Percentiles rank a stretch among this genome's conserved stretches.
phyloP scores from a whole-genome alignment of 2,888 invertebrate genomes.

The Pinctada fucata region DNA sequence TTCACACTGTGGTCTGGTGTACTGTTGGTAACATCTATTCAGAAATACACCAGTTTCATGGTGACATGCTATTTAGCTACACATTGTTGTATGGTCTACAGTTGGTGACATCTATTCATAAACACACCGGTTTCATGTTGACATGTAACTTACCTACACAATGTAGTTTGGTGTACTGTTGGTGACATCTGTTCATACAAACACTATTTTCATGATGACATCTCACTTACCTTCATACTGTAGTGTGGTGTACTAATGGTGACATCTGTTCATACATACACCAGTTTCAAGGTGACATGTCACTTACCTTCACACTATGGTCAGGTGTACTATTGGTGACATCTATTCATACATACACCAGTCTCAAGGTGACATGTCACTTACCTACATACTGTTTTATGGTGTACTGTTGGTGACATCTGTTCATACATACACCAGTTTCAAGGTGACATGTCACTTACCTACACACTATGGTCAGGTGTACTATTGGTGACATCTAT shows the following conservation, averaged over 20 bases:
- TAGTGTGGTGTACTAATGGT: conserved; percentile 53
- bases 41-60: conserved; percentile 47
- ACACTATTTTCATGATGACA: no score
- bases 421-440: conserved; percentile 54
- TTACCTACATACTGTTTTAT: no score
- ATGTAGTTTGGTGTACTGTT: conserved; percentile 47
- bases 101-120: no score
- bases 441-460: conserved; percentile 48
- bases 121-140: no score
- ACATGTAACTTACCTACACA: conserved; percentile 41
- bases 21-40: conserved; percentile 30
- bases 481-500: conserved; percentile 55
- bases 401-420: conserved; percentile 49
- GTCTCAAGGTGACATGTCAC: conserved; percentile 56
- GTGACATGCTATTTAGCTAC: conserved; percentile 49
- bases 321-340: conserved; percentile 48
- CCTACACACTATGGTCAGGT: conserved; percentile 50
- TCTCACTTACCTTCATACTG: conserved; percentile 42
- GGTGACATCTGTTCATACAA: no score
- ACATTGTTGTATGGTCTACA: conserved; percentile 52
- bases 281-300: conserved; percentile 60
- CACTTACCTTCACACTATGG: no score
- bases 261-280: conserved; percentile 59
- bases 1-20: conserved; percentile 51
- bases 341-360: conserved; percentile 60